A percentile compares a stretch with the other conserved stretches of the same genome.
Conservation (phyloP, 1,140 invertebrate genomes). For the Hypsibius dujardini region DNA sequence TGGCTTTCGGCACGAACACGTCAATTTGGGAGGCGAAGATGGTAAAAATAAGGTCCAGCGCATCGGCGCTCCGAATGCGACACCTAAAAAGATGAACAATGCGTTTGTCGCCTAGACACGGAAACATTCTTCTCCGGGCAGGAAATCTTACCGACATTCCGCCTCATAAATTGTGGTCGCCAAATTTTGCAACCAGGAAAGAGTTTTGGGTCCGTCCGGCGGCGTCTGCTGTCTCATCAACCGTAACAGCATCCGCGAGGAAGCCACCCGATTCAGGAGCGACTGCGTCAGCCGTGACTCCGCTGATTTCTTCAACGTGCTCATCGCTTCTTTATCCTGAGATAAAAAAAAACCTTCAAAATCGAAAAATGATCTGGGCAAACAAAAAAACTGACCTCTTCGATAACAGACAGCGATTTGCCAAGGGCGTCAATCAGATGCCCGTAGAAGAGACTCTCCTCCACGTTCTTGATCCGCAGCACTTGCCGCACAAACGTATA, state of each 20-base stretch:
- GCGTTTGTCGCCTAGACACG: not conserved
- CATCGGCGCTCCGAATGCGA: not conserved
- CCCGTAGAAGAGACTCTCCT: constrained; percentile 10
- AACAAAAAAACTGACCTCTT: constrained; percentile 1
- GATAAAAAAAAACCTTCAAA: not conserved
- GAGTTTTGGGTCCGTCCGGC: not conserved
- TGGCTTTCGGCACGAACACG: not conserved
- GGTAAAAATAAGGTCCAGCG: not conserved
- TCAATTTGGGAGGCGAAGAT: not conserved
- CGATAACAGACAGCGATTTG: not conserved
- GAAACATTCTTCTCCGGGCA: not conserved
- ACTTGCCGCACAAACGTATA: not conserved
- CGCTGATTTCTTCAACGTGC: not conserved
- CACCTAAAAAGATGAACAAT: not conserved
- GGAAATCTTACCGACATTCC: not conserved
- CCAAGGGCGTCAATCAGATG: constrained; percentile 11
- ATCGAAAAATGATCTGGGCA: not conserved
- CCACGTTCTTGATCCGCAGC: not conserved
- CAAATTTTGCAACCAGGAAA: not conserved
- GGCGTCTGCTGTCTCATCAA: not conserved
- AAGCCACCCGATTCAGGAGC: not conserved
- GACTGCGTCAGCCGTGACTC: not conserved
- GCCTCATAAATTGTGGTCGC: not conserved
- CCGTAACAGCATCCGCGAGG: not conserved
- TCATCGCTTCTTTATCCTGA: constrained; percentile 5